Base-by-base conservation (phyloP, 2,113 vertebrate genomes). In the Alethe diademata region DNA sequence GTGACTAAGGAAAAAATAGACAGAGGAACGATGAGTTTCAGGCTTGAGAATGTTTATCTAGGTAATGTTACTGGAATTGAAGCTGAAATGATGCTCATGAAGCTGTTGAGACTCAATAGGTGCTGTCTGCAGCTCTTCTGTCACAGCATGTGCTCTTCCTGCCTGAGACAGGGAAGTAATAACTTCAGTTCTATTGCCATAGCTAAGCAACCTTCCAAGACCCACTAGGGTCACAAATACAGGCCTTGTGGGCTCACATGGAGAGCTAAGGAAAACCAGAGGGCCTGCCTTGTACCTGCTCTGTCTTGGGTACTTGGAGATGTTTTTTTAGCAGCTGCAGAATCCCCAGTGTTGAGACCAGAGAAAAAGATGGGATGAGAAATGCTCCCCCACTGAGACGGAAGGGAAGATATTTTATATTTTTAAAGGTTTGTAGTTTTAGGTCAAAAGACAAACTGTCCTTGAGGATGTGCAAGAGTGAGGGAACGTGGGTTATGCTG, bases 371-470 rank as follows among this genome's bases (percentile, higher is more conserved):
- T 79, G 43, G 42, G 8, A 43, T 62, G 70, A 89, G 75, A 92
- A 94, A 74, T 5, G 28, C 12, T 60, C 3, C 12, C 15, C 3
- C 15, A 24, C 31, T 54, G 50, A 92, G 66, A 94, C 88, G 60
- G 35, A 85, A 86, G 20, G 35, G 12, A 78, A 85, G 50, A 82
- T 42, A 65, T 76, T 88, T 93, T 86, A 24, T 93, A 78, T 25
- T 94, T 94, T 66, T 5, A 50, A 86, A 78, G 74, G 33, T 86
- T 90, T 83, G 78, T 43, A 81, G 81, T 11, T 8, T 81, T 84
- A 88, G 92, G 76, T 94, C 83, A 94, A 91, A 96, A 88, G 90
- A 96, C 83, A 95, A 74, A 79, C n/a, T 90, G 94, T 93, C 96
- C 96, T 97, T 97, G 96, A 96, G 54, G 78, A 92, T 95, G 62